Evolutionary conservation across 2,797 vertebrate genomes (phyloP), one percentile per base, ranked within the genome.

Genomic region (Falco cherrug): DNA sequence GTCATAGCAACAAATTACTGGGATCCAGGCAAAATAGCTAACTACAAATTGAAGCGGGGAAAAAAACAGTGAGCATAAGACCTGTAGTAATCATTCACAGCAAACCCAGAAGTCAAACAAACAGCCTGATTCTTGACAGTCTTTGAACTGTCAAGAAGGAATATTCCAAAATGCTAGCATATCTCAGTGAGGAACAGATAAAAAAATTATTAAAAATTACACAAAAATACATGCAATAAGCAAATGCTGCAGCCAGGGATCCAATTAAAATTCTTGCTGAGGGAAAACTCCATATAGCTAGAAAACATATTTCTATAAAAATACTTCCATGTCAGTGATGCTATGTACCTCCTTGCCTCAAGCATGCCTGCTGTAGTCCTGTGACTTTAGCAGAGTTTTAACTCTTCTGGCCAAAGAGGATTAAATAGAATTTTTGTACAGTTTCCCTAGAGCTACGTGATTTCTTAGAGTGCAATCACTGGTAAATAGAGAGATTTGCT

Each of bases 1-100:
- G 90, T 86, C 93, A 89, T 69, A 93, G 88, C 75, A 96, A 97
- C 93, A 86, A 97, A 97, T 97, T 96, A 96, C 73, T 57, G 56
- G 74, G 75, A 90, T 87, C 67, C n/a, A 60, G 68, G 89, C 93
- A 96, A 95, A 92, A 78, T 50, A 94, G 57, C 83, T 89, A 87
- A 91, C 87, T 96, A 86, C 59, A 94, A 87, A 96, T 73, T 85
- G 93, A 95, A 91, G 74, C 24, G n/a, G 45, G 68, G 77, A 91
- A 87, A 10, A 74, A 75, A 92, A 84, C 69, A 78, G 10, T 21
- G 26, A 90, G 75, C 4, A 2, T 37, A 82, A 96, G 60, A 81
- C 41, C 54, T n/a, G 37, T 37, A 90, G 77, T 76, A 94, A 93
- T 94, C 79, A 85, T 57, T 73, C 81, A 84, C 83, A 89, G 67